Evolutionary conservation across 2,888 invertebrate genomes (phyloP), one percentile per base, ranked within the genome.

Genomic region (Tupiocoris notatus): DNA sequence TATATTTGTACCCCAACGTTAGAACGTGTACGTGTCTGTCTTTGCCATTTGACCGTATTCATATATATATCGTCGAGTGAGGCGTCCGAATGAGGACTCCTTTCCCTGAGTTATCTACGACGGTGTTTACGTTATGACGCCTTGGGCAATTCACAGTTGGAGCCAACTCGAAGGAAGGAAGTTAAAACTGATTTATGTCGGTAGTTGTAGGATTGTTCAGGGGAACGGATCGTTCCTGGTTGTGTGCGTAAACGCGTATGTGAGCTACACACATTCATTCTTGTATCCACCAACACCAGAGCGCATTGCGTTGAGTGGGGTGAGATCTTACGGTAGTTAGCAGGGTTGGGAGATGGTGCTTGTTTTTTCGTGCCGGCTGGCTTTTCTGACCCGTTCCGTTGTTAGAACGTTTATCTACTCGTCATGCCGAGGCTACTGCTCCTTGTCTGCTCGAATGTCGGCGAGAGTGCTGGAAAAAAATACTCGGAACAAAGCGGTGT

Each of bases 161-260:
- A 54, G n/a, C 57, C 54, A 21, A 12, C 39, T 12, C 39, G 56
- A 56, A 57, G 57, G 67, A 57, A 57, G 67, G 67, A 67, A 56
- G 67, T 67, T 67, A 57, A 67, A 67, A 67, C 67, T 67, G 67
- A 67, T 67, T 67, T 67, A 67, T 67, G 67, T 39, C 39, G 39
- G 39, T 67, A 67, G 67, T 67, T 57, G 54, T 54, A 67, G 67
- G 22, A 56, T 67, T 67, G 21, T 22, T 22, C 23, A 56, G 21
- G 54, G 21, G 67, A 56, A 56, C 67, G 56, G 3, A 39, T 39
- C 12, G 39, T 39, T 7, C 39, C 12, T 39, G 39, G 3, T 39
- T 39, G 39, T 39, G 39, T 12, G 12, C 12, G 39, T 39, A 12
- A 39, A 39, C 12, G 39, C 12, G 39, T 39, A 39, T 39, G 39